Base-by-base conservation (phyloP, 2,888 invertebrate genomes). In the Crioceris asparagi region DNA sequence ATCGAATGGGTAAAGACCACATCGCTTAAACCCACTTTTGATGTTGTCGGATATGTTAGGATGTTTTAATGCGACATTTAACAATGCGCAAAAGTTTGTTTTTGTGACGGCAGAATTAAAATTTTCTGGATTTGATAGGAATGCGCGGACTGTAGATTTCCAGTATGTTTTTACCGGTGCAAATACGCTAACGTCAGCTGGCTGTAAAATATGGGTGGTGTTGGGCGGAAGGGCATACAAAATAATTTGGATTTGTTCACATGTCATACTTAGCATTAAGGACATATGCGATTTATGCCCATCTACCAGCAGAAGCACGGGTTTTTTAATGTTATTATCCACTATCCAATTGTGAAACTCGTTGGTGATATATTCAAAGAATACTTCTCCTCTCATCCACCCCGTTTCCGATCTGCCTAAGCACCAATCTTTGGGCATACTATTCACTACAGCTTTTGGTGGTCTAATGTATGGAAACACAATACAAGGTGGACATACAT, bases 361-460 rank as follows among this genome's bases (percentile, higher is more conserved):
- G 14, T 54, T 55, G 17, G 36, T 49, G 25, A 56, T 48, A 32
- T 31, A 35, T 35, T 55, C 49, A 39, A 49, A 56, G 42, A 56
- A 55, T 7, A 48, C 45, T 44, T 52, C 46, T 11, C 48, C 37
- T 8, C 51, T 56, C 56, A 55, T 57, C 53, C 54, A 54, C 3
- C 55, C 56, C 44, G 49, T 54, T 10, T 55, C 55, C 35, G 46
- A 47, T 38, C 51, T 35, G 5, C 52, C 54, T 27, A 50, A 42
- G 17, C 50, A 54, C 56, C 55, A 56, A 6, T 40, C 44, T n/a
- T 18, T 16, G 27, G 44, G 37, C 19, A 44, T 34, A 17, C 35
- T 19, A 23, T 34, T 41, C 39, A 48, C 43, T 41, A 43, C 27
- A 32, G 23, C 36, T 35, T 50, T 46, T 21, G 51, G 50, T 17